Evolutionary conservation across 2,888 invertebrate species (phyloP), one percentile per base, ranked within the genome.

Genomic region (Stenoptilia bipunctidactyla): DNA sequence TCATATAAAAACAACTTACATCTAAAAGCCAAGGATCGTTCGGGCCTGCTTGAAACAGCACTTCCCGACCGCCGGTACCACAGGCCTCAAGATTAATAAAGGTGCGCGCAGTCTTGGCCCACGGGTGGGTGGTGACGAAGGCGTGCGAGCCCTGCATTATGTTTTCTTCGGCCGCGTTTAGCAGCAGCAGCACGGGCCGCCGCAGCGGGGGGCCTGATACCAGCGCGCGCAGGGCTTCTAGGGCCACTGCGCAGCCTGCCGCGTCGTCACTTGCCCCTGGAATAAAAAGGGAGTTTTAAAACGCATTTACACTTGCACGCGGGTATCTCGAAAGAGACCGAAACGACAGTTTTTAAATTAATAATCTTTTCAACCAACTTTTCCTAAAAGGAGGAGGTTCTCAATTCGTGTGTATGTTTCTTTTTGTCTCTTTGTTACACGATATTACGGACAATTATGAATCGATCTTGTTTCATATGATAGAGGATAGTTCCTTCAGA

Each of bases 161-260:
- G 80, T 93, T 94, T 82, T 96, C 96, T 79, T 96, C 96, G 39
- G 94, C 96, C 45, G 95, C 95, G 75, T 96, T 96, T 70, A 96
- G 92, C 47, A 95, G 86, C 72, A 95, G 91, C 49, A 96, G 85
- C 46, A 93, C 87, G 70, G 90, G 90, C 74, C 92, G 90, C 39
- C 86, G 86, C 46, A 94, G 84, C 40, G 73, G 73, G 40, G 83
- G 73, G 41, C 86, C 75, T 8, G 74, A 66, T 20, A 90, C 86
- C 53, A 93, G 82, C 41, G 92, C 90, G 49, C 92, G 86, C 55
- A 94, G 63, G 47, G 90, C 86, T 79, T 96, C 96, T 68, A 96
- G 76, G 92, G 94, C 90, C 47, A 94, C 90, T 27, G 92, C 92
- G 80, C 95, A 96, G 40, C 92, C 93, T 27, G 94, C 93, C 45